Conservation (phyloP, 2,888 invertebrate species). For the Patella caerulea region DNA sequence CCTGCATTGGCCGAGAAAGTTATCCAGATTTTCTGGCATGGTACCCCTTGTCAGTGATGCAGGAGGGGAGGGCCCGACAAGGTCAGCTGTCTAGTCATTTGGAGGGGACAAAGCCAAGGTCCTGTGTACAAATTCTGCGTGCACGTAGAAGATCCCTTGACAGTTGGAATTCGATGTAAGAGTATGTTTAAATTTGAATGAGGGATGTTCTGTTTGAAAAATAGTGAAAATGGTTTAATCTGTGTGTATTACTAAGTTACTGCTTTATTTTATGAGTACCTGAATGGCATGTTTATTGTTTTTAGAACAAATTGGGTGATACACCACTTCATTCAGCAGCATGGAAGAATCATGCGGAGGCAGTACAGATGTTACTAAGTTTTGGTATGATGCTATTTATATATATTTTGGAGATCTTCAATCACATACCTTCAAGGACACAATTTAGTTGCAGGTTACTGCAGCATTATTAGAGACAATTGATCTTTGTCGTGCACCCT, state of each 20-base stretch:
- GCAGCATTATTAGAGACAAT: no score
- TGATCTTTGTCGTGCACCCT: no score
- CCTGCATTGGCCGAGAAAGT: no score
- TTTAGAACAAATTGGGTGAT: constrained; percentile 79
- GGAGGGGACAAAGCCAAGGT: no score
- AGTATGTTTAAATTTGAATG: not conserved
- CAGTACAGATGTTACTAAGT: constrained; percentile 75
- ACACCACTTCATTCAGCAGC: constrained; percentile 78
- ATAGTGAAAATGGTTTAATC: not conserved
- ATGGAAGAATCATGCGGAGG: constrained; percentile 76
- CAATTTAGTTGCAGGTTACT: no score
- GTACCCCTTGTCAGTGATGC: no score
- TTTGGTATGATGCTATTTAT: constrained; percentile 61
- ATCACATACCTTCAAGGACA: no score
- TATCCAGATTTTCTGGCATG: no score
- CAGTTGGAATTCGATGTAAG: not conserved
- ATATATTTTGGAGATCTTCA: not conserved
- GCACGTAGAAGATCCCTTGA: no score
- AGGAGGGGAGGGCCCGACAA: no score
- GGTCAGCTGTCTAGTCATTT: no score
- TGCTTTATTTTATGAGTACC: not conserved
- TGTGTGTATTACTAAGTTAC: not conserved
- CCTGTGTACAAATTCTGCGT: no score
- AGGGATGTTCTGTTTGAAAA: not conserved
- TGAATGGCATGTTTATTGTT: constrained; percentile 9